These are phyloP conservation scores for Orestias chungarensis DNA, from an alignment of 2,797 vertebrate genomes.

Conservation along the genomic window DNA sequence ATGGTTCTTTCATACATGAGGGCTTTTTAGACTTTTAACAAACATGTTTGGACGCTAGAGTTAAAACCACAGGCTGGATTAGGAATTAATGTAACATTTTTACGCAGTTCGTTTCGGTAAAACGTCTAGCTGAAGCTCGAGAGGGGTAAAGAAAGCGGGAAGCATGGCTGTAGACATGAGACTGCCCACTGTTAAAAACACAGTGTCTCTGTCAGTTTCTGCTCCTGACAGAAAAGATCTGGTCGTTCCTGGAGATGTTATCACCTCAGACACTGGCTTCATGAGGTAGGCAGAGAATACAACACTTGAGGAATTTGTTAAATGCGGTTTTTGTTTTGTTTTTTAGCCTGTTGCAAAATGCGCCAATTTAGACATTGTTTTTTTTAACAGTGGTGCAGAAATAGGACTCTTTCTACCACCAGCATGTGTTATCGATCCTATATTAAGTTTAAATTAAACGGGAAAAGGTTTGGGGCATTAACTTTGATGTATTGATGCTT, in stretches of 20 bases:
- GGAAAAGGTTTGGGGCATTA: too few species aligned
- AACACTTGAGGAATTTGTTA: background rate
- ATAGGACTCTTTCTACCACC: too few species aligned
- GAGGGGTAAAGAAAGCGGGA: slow-evolving; percentile 7
- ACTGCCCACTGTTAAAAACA: slow-evolving; percentile 78
- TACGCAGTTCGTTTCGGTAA: slow-evolving; percentile 5
- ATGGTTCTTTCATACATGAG: background rate
- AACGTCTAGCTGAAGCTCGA: background rate
- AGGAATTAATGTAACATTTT: too few species aligned
- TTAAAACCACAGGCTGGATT: background rate
- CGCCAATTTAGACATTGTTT: background rate
- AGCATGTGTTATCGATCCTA: too few species aligned
- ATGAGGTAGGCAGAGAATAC: slow-evolving; percentile 85
- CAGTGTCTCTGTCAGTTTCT: slow-evolving; percentile 44
- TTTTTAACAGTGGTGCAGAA: background rate
- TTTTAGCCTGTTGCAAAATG: background rate
- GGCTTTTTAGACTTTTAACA: accelerated
- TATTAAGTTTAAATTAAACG: too few species aligned
- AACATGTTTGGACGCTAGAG: accelerated
- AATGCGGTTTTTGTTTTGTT: background rate
- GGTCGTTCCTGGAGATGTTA: slow-evolving; percentile 94
- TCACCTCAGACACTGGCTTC: slow-evolving; percentile 95
- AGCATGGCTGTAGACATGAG: slow-evolving; percentile 90
- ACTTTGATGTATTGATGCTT: too few species aligned
- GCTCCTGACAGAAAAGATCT: slow-evolving; percentile 80